Evolutionary conservation across 2,797 vertebrate species (phyloP).

Genomic region (Peromyscus nudipes): DNA sequence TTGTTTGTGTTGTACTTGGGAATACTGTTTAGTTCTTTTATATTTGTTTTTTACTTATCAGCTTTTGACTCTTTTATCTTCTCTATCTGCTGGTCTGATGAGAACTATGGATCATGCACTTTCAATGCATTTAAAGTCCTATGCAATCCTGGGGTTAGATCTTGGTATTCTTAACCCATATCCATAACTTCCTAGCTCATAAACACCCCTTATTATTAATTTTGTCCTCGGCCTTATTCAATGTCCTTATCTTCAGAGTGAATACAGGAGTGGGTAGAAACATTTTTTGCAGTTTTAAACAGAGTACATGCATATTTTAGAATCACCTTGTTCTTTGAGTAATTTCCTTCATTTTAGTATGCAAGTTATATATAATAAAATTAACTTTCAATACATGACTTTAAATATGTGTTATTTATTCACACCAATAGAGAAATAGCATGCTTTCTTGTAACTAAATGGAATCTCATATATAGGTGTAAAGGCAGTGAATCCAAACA

Average conservation of each 20-base stretch:
- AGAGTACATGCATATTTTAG: not conserved
- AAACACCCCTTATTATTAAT: not conserved
- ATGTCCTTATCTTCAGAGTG: not conserved
- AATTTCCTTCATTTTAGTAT: not conserved
- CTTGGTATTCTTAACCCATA: not conserved
- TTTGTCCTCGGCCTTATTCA: not conserved
- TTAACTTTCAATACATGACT: not conserved
- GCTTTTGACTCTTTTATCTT: not conserved
- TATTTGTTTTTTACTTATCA: constrained; percentile 18
- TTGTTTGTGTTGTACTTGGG: not conserved
- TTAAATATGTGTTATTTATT: not conserved
- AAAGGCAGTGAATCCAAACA: not conserved
- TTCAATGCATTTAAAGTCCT: not conserved
- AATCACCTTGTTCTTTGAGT: not conserved
- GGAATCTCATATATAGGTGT: not conserved
- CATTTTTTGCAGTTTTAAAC: constrained; percentile 26
- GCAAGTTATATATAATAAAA: not conserved
- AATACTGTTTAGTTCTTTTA: not conserved
- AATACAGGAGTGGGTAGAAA: not conserved
- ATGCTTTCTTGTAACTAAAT: not conserved
- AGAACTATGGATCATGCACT: not conserved
- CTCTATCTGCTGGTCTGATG: not conserved
- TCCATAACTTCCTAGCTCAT: not conserved
- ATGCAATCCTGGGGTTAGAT: not conserved
- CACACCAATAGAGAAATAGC: not conserved